A percentile compares a stretch with the other conserved stretches of the same genome.
Conservation (phyloP, 2,888 invertebrate genomes). For the Mylabris sibirica region DNA sequence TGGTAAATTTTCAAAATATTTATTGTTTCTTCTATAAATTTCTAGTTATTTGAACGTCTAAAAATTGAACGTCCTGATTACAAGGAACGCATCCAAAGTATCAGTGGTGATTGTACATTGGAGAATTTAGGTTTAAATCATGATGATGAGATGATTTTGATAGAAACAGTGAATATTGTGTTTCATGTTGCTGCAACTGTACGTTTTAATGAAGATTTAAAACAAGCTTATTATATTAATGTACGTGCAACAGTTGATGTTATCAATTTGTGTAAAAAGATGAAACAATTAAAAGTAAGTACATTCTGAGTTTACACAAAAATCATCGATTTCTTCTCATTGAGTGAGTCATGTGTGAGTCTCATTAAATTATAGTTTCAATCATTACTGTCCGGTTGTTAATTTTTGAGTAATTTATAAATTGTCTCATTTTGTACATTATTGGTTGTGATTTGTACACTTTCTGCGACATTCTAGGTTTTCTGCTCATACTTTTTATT, state of each 20-base stretch:
- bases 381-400: too few relatives aligned
- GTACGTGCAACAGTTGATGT: constrained; percentile 79
- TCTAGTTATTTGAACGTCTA: constrained; percentile 65
- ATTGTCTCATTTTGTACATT: too few relatives aligned
- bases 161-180: constrained; percentile 72
- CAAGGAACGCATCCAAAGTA: constrained; percentile 72
- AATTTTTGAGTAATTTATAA: too few relatives aligned
- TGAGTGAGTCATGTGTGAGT: too few relatives aligned
- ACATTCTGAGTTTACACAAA: not conserved
- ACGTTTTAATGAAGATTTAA: constrained; percentile 83
- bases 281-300: constrained; percentile 74
- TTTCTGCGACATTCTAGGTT: too few relatives aligned
- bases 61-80: constrained; percentile 66
- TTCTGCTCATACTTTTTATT: too few relatives aligned
- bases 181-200: constrained; percentile 95
- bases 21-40: constrained; percentile 27
- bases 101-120: constrained; percentile 73
- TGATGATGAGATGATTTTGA: constrained; percentile 68
- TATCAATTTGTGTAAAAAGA: constrained; percentile 74
- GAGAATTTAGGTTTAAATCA: constrained; percentile 71
- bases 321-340: too few relatives aligned
- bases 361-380: too few relatives aligned
- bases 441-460: too few relatives aligned
- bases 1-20: too few relatives aligned
- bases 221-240: constrained; percentile 80